These are phyloP conservation scores for Aspidapion aeneum DNA, from an alignment of 2,888 invertebrate genomes.

Conservation along the genomic window DNA sequence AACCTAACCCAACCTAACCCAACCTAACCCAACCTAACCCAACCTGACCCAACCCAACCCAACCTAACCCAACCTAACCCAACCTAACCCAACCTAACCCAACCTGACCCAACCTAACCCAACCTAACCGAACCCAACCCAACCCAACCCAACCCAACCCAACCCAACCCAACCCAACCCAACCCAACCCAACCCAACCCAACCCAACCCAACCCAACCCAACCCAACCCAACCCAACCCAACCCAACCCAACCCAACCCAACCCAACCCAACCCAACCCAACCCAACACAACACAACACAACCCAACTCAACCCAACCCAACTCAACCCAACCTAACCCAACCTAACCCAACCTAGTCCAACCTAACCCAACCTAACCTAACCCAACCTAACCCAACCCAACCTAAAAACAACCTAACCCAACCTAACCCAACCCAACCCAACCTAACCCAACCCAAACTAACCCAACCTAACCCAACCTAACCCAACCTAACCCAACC, in stretches of 20 bases:
- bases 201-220: neutral
- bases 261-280: slow-evolving; percentile 3
- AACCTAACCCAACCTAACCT: slow-evolving; percentile 2
- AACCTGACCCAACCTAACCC: neutral
- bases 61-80: slow-evolving; percentile 1
- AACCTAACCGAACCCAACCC: neutral
- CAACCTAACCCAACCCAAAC: neutral
- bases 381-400: slow-evolving; percentile 2
- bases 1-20: neutral
- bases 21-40: neutral
- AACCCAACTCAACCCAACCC: neutral
- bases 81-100: slow-evolving; percentile 3
- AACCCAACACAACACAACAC: neutral
- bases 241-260: slow-evolving; percentile 3
- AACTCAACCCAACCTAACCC: slow-evolving; percentile 1
- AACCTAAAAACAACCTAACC: neutral
- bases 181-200: slow-evolving; percentile 1
- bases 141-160: slow-evolving; percentile 1
- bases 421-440: neutral
- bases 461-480: slow-evolving; percentile 6
- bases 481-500: slow-evolving; percentile 5
- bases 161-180: slow-evolving; percentile 1
- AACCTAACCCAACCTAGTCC: slow-evolving; percentile 1
- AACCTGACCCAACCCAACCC: slow-evolving; percentile 1
- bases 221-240: neutral